Percentiles rank a stretch among this genome's conserved stretches.
Evolutionary conservation across 2,888 invertebrate species (phyloP).

Genomic region (Phengaris alcon): DNA sequence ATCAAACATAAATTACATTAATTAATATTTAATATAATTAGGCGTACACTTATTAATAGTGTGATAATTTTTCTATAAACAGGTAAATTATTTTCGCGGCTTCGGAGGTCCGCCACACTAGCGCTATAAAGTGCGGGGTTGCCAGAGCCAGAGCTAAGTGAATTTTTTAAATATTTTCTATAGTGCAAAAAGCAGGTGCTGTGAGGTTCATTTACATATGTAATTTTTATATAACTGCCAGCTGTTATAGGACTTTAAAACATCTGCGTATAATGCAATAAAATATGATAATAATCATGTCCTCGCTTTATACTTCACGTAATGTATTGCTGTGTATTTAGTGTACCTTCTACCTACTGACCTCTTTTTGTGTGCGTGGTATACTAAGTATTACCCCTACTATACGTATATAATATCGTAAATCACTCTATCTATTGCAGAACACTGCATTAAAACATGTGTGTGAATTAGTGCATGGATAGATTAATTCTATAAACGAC

Average conservation of each 20-base stretch:
- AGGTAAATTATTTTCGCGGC: slow-evolving; percentile 19
- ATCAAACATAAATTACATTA: slow-evolving; percentile 26
- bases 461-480: no score
- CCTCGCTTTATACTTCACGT: background rate
- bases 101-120: background rate
- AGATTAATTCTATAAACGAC: no score
- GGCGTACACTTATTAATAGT: slow-evolving; percentile 8
- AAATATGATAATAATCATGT: slow-evolving; percentile 21
- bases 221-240: slow-evolving; percentile 33
- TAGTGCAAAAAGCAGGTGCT: slow-evolving; percentile 34
- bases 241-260: slow-evolving; percentile 33
- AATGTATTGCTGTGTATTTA: slow-evolving; percentile 21
- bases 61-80: slow-evolving; percentile 19
- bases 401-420: no score
- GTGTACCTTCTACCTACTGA: background rate
- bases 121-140: background rate
- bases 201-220: slow-evolving; percentile 21
- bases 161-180: slow-evolving; percentile 20
- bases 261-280: slow-evolving; percentile 34
- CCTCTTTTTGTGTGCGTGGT: background rate
- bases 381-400: no score
- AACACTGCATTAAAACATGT: no score
- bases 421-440: no score
- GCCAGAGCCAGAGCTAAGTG: background rate
- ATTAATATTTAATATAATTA: slow-evolving; percentile 16